phyloP scores from a whole-genome alignment of 2,113 vertebrate genomes.

The Tachycineta bicolor region DNA sequence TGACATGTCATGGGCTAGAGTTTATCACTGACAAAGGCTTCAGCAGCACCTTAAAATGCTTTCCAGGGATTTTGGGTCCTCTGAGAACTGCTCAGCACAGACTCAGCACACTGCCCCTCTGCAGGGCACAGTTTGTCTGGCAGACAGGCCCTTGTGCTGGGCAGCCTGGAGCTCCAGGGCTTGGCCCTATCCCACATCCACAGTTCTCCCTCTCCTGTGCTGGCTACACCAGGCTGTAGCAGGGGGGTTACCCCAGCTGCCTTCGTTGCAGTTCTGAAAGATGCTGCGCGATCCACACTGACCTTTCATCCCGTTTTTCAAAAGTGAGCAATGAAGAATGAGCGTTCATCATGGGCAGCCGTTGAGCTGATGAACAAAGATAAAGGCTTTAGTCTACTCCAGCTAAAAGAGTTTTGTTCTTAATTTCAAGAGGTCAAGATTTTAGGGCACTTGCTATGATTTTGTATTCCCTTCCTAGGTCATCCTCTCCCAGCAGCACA shows the following conservation, averaged over 20 bases:
- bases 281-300: accelerated
- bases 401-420: not conserved
- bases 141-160: too few species aligned
- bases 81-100: not conserved
- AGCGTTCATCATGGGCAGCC: not conserved
- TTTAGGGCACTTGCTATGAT: not conserved
- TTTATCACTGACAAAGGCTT: not conserved
- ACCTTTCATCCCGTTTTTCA: not conserved
- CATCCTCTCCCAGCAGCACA: not conserved
- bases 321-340: not conserved
- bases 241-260: not conserved
- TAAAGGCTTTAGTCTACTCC: not conserved
- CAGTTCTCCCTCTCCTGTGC: not conserved
- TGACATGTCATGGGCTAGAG: not conserved
- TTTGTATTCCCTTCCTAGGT: not conserved
- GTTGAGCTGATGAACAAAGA: not conserved
- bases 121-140: accelerated
- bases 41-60: not conserved
- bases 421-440: not conserved
- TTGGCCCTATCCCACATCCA: accelerated
- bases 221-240: not conserved
- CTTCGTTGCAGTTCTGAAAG: not conserved
- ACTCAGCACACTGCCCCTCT: not conserved
- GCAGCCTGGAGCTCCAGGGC: not conserved
- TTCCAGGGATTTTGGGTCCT: not conserved